phyloP scores from a whole-genome alignment of 2,888 invertebrate genomes.

The Synanthedon formicaeformis region DNA sequence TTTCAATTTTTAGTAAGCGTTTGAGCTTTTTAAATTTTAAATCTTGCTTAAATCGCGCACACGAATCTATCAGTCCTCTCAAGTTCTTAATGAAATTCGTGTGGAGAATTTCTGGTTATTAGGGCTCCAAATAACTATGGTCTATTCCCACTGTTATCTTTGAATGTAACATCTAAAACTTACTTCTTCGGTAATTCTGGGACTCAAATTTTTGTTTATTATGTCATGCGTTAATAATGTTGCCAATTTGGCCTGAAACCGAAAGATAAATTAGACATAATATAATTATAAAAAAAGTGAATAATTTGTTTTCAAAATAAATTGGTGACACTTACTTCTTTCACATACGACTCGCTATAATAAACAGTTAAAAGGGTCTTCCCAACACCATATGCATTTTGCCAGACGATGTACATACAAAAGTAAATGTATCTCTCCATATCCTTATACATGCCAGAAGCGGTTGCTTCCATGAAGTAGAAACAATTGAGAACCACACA shows the following conservation, averaged over 20 bases:
- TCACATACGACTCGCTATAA: slow-evolving; percentile 12
- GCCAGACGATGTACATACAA: slow-evolving; percentile 24
- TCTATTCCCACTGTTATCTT: neutral
- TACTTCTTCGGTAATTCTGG: slow-evolving; percentile 33
- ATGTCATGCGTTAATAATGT: slow-evolving; percentile 34
- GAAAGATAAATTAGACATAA: neutral
- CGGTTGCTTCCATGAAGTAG: slow-evolving; percentile 54
- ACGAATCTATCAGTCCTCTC: too few species aligned
- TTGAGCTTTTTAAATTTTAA: too few species aligned
- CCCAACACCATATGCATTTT: slow-evolving; percentile 23
- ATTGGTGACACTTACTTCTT: slow-evolving; percentile 21
- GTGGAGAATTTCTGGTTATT: neutral
- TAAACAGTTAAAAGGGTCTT: neutral
- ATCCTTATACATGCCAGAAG: slow-evolving; percentile 38
- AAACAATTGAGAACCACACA: slow-evolving; percentile 36
- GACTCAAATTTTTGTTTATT: slow-evolving; percentile 31
- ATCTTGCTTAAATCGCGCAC: too few species aligned
- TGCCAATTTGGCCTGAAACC: slow-evolving; percentile 34
- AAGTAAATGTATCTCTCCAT: slow-evolving; percentile 29
- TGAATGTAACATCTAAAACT: slow-evolving; percentile 3
- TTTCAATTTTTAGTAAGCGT: too few species aligned
- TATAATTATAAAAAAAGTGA: neutral
- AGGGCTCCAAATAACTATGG: neutral
- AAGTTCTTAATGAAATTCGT: too few species aligned
- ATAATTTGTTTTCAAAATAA: too few species aligned